phyloP scores from a whole-genome alignment of 2,113 vertebrate genomes.

The Bufo gargarizans region DNA sequence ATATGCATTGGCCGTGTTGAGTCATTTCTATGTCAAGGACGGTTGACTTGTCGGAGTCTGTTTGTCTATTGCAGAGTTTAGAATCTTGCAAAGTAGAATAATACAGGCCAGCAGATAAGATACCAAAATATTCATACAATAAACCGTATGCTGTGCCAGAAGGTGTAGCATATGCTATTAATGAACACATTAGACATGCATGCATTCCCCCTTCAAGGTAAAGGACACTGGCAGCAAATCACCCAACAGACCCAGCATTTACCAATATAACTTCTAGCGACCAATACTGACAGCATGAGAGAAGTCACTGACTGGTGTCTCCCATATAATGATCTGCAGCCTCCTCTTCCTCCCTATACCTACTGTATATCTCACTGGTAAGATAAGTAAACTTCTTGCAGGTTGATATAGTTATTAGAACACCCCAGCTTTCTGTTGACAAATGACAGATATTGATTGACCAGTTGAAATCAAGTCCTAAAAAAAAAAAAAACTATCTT shows the following conservation, averaged over 20 bases:
- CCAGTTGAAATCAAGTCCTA: not conserved
- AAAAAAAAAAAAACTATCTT: not conserved
- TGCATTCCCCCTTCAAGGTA: not conserved
- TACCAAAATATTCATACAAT: not conserved
- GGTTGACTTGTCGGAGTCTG: too few relatives aligned
- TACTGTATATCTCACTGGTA: not conserved
- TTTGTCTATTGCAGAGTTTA: not conserved
- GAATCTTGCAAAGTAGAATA: not conserved
- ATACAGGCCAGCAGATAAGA: not conserved
- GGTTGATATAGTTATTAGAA: not conserved
- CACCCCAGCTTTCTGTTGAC: not conserved
- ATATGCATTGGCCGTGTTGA: not conserved
- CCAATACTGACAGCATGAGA: not conserved
- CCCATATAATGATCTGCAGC: not conserved
- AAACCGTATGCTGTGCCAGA: slow-evolving; percentile 27
- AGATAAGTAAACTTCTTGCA: slow-evolving; percentile 7
- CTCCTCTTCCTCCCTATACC: not conserved
- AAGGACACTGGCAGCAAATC: not conserved
- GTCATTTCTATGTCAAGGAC: not conserved
- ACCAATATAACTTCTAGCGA: not conserved
- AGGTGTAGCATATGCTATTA: slow-evolving; percentile 51
- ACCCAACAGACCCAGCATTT: not conserved
- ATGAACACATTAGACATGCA: slow-evolving; percentile 38
- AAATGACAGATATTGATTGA: not conserved
- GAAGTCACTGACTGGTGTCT: not conserved